Evolutionary conservation across 2,113 vertebrate genomes (phyloP).

Genomic region (Morone saxatilis): DNA sequence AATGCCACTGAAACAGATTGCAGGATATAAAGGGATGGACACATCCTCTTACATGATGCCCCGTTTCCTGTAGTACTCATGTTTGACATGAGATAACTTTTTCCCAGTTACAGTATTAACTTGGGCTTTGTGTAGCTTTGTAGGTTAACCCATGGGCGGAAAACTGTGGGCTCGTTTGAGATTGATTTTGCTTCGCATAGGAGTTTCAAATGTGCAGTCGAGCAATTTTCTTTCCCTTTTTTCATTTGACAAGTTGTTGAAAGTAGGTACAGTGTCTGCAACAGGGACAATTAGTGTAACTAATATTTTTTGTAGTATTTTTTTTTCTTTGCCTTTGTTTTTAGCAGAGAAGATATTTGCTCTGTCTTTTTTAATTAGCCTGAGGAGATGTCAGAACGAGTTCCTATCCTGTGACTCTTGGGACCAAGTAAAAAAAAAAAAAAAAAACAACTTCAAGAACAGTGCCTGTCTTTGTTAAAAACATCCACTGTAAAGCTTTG

Average conservation of each 20-base stretch:
- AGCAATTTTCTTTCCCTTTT: background rate
- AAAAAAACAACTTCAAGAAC: background rate
- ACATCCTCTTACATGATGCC: background rate
- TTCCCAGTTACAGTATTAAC: too few relatives aligned
- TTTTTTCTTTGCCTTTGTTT: background rate
- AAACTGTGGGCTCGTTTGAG: background rate
- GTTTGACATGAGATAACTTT: background rate
- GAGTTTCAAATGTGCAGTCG: background rate
- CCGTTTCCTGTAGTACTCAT: background rate
- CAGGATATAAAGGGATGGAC: background rate
- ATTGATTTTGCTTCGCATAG: background rate
- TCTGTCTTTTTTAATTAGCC: background rate
- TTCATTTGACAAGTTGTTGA: background rate
- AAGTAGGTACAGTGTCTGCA: background rate
- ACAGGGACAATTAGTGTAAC: background rate
- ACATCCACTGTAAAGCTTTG: background rate
- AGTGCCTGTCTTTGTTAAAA: background rate
- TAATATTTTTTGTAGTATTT: background rate
- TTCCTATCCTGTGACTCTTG: background rate
- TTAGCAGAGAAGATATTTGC: background rate
- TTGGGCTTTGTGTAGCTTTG: background rate
- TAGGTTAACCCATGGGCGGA: background rate
- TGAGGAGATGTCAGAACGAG: background rate
- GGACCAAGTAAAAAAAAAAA: slow-evolving; percentile 2
- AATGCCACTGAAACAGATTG: background rate